Evolutionary conservation across 2,888 invertebrate genomes (phyloP).

Genomic region (Leucophora obtusa): DNA sequence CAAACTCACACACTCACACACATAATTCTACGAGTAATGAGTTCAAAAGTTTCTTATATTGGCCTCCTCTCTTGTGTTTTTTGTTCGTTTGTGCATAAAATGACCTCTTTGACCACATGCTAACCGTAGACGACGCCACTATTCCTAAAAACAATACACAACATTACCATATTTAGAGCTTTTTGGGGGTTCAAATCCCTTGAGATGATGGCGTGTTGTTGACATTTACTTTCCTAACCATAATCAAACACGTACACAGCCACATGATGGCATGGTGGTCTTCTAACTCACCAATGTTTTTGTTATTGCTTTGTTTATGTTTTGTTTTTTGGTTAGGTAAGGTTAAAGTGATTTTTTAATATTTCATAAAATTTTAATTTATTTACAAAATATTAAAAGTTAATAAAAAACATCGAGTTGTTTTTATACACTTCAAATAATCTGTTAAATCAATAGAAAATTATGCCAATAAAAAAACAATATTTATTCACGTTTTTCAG

Average conservation of each 20-base stretch:
- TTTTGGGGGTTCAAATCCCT: conserved; percentile 50
- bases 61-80: conserved; percentile 13
- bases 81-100: conserved; percentile 30
- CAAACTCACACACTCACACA: not conserved
- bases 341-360: conserved; percentile 28
- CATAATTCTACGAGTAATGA: conserved; percentile 47
- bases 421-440: too few species aligned
- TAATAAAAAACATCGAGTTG: not conserved
- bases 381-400: not conserved
- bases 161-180: conserved; percentile 43
- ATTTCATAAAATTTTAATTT: conserved; percentile 19
- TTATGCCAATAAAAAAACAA: too few species aligned
- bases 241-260: conserved; percentile 46
- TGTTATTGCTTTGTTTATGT: not conserved
- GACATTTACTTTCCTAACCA: conserved; percentile 60
- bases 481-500: too few species aligned
- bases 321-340: conserved; percentile 11
- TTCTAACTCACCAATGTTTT: conserved; percentile 13
- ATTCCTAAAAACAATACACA: conserved; percentile 38
- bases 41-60: conserved; percentile 40
- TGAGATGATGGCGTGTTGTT: conserved; percentile 61
- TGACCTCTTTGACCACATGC: conserved; percentile 64
- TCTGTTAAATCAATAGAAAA: too few species aligned
- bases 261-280: conserved; percentile 28
- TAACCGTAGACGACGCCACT: conserved; percentile 48